Evolutionary conservation across 2,888 invertebrate species (phyloP).

Genomic region (Trachelus stipa): DNA sequence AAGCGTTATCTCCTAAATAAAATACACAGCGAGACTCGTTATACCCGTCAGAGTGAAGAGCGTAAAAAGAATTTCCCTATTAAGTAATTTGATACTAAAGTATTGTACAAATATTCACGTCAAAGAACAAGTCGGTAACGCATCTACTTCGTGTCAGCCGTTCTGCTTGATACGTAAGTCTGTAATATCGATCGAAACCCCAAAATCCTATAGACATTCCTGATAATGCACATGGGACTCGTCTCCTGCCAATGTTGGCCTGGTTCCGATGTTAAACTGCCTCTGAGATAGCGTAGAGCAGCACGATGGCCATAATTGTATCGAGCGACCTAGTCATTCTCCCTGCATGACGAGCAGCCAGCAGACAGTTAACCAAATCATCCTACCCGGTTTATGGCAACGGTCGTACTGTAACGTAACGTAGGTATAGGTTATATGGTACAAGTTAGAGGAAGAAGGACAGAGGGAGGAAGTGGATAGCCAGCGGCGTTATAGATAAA

Average conservation of each 20-base stretch:
- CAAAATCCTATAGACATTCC: neutral
- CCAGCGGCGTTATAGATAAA: neutral
- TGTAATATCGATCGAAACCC: neutral
- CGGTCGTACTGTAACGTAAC: neutral
- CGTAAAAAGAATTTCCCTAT: neutral
- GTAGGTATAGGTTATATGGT: neutral
- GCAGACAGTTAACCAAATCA: slow-evolving; percentile 41
- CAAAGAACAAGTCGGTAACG: neutral
- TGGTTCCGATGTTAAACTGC: slow-evolving; percentile 54
- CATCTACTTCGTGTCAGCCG: neutral
- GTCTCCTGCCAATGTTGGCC: slow-evolving; percentile 45
- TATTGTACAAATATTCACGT: neutral
- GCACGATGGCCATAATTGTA: slow-evolving; percentile 42
- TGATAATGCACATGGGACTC: neutral
- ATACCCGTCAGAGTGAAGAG: neutral
- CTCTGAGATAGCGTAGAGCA: slow-evolving; percentile 39
- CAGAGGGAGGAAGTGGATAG: neutral
- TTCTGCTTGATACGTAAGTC: neutral
- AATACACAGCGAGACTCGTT: neutral
- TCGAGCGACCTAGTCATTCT: slow-evolving; percentile 45
- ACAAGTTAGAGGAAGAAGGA: neutral
- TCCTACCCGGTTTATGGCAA: slow-evolving; percentile 22
- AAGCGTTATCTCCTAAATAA: neutral
- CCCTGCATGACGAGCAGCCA: slow-evolving; percentile 40
- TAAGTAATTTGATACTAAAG: neutral